These are phyloP conservation scores for Hippasteria phrygiana DNA, from an alignment of 53 echinoderm and acorn worm species.

Conservation along the genomic window DNA sequence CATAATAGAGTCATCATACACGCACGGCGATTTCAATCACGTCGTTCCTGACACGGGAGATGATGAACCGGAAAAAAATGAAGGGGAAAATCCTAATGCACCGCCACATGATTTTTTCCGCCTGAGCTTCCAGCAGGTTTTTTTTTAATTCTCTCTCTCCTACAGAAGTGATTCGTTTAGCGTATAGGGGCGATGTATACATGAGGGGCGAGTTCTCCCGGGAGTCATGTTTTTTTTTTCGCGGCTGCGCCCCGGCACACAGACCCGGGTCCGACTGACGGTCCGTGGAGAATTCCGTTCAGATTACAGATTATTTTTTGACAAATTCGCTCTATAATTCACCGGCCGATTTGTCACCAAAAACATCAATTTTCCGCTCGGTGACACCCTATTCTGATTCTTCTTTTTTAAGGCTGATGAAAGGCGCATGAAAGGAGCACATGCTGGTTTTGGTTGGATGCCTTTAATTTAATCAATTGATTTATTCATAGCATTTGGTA, in stretches of 20 bases:
- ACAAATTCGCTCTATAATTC: constrained; percentile 21
- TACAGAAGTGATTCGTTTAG: neutral
- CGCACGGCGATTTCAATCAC: constrained; percentile 3
- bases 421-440: neutral
- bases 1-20: constrained; percentile 32
- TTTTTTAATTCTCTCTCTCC: neutral
- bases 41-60: neutral
- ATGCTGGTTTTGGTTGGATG: neutral
- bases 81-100: neutral
- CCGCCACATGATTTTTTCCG: no score
- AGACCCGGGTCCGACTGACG: no score
- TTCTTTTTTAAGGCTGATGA: neutral
- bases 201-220: neutral
- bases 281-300: neutral
- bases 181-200: constrained; percentile 1
- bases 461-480: constrained; percentile 9
- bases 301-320: neutral
- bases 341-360: constrained; percentile 31
- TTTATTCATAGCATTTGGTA: constrained; percentile 9
- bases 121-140: no score
- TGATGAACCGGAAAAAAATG: neutral
- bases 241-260: neutral
- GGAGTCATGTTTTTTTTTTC: neutral
- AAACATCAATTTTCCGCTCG: constrained; percentile 35
- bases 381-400: constrained; percentile 1